A percentile compares a stretch with the other conserved stretches of the same genome.
phyloP scores from a whole-genome alignment of 2,797 vertebrate species.

The Typhlichthys eigenmanni region DNA sequence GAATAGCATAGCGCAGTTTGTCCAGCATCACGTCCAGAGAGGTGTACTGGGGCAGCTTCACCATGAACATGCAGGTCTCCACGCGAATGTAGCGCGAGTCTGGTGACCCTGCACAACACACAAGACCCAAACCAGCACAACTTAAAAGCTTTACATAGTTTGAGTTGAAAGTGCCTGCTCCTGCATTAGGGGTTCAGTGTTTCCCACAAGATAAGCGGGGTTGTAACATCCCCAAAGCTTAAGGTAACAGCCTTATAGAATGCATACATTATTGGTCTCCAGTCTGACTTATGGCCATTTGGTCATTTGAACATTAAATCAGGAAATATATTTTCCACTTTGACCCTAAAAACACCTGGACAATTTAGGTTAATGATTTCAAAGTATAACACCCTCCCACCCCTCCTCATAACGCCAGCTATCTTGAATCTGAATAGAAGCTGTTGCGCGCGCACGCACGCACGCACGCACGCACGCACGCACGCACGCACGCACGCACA shows the following conservation, averaged over 20 bases:
- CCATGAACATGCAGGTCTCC: slow-evolving; percentile 99
- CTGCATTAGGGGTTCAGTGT: not conserved
- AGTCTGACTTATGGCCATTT: no score
- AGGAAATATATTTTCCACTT: not conserved
- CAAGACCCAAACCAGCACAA: slow-evolving; percentile 1
- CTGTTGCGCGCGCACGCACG: not conserved
- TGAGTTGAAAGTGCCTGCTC: no score
- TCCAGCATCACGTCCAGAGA: slow-evolving; percentile 95
- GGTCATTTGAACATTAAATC: slow-evolving; percentile 2
- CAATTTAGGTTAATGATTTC: no score
- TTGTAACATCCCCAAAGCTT: no score
- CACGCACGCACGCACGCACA: slow-evolving; percentile 4
- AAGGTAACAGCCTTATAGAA: no score
- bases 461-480: not conserved
- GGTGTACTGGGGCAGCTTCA: slow-evolving; percentile 97
- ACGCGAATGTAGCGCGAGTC: slow-evolving; percentile 94
- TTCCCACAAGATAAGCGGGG: no score
- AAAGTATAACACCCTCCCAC: no score
- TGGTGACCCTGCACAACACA: slow-evolving; percentile 81
- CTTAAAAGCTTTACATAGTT: no score
- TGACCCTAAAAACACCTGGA: no score
- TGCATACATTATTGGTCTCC: no score
- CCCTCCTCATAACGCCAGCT: no score
- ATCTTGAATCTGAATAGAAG: no score
- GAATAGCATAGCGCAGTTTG: slow-evolving; percentile 95